Evolutionary conservation across 2,113 vertebrate species (phyloP).

Genomic region (Orientallactaga bullata): DNA sequence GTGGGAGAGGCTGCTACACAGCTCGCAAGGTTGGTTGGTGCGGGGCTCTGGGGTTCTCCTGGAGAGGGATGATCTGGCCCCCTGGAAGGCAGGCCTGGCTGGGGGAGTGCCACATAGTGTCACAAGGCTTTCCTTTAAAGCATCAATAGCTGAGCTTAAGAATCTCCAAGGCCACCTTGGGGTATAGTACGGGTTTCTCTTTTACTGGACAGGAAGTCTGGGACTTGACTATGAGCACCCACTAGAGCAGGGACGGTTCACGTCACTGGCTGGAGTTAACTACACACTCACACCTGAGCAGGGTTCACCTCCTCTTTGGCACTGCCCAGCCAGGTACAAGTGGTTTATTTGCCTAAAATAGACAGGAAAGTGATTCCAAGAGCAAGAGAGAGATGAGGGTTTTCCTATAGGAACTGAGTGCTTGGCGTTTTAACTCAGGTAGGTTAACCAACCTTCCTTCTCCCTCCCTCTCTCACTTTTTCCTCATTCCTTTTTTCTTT

Average conservation of each 20-base stretch:
- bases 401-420: background rate
- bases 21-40: background rate
- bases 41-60: background rate
- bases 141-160: background rate
- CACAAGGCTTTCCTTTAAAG: background rate
- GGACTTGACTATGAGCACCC: background rate
- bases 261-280: background rate
- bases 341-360: background rate
- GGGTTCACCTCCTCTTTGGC: background rate
- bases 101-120: background rate
- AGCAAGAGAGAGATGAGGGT: background rate
- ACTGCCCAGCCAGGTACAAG: background rate
- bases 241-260: background rate
- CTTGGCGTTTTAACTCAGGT: background rate
- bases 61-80: background rate
- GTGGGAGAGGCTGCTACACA: constrained; percentile 37
- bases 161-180: background rate
- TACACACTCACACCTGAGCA: background rate
- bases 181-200: background rate
- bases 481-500: too few species aligned
- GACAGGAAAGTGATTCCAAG: background rate
- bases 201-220: background rate
- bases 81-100: background rate
- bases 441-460: too few species aligned
- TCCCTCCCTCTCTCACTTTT: background rate